Evolutionary conservation across 2,113 vertebrate species (phyloP).

Genomic region (Echinops telfairi): DNA sequence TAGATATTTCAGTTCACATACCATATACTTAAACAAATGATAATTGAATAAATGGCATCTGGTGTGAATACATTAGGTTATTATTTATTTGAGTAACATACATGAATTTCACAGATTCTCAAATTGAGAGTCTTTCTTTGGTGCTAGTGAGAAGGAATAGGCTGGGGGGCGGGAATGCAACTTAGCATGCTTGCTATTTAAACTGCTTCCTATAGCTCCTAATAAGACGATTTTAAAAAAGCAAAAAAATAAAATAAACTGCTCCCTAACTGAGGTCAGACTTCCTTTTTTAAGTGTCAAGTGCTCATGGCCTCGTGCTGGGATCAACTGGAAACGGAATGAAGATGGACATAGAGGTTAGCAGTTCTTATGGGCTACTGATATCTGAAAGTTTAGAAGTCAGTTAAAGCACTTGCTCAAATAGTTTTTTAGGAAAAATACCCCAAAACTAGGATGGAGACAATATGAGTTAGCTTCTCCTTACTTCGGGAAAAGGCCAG

Average conservation of each 20-base stretch:
- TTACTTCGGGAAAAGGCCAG: neutral
- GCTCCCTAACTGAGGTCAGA: neutral
- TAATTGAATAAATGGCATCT: slow-evolving; percentile 24
- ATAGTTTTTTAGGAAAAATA: neutral
- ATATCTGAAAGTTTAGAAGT: slow-evolving; percentile 26
- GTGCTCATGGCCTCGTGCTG: neutral
- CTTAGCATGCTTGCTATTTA: slow-evolving; percentile 15
- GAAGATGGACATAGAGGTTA: neutral
- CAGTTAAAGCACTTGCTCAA: slow-evolving; percentile 11
- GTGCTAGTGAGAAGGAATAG: neutral
- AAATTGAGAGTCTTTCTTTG: slow-evolving; percentile 44
- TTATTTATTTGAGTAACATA: neutral
- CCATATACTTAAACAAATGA: slow-evolving; percentile 15
- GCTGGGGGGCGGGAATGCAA: neutral
- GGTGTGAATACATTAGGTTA: neutral
- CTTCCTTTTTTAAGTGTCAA: slow-evolving; percentile 41
- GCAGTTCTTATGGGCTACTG: neutral
- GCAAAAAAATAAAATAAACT: too few species aligned
- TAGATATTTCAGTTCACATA: neutral
- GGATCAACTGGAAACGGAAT: neutral
- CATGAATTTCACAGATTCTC: slow-evolving; percentile 15
- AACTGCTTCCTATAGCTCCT: slow-evolving; percentile 11
- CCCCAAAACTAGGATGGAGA: neutral
- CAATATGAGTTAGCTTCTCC: neutral
- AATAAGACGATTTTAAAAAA: too few species aligned